Evolutionary conservation across 2,888 invertebrate species (phyloP).

Genomic region (Leptinotarsa rubiginosa): DNA sequence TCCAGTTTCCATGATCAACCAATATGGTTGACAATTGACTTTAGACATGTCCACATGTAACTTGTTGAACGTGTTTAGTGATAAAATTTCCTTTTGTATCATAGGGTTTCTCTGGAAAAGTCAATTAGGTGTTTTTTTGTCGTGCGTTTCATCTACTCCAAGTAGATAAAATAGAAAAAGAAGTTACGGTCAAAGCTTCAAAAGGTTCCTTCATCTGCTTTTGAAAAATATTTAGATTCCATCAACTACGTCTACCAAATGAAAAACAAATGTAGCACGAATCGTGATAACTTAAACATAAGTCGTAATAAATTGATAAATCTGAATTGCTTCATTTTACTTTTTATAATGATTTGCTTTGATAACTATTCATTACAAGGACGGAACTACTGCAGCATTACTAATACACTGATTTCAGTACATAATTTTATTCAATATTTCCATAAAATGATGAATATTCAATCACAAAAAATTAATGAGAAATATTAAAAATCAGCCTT

Average conservation of each 20-base stretch:
- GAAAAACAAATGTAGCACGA: not conserved
- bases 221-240: no score
- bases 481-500: conserved; percentile 17
- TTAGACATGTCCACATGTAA: no score
- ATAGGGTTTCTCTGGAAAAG: no score
- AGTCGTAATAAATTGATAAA: conserved; percentile 5
- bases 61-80: no score
- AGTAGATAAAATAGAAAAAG: no score
- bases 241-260: not conserved
- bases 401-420: conserved; percentile 28
- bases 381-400: conserved; percentile 36
- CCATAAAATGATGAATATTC: conserved; percentile 9
- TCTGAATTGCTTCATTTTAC: conserved; percentile 11
- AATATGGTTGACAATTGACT: no score
- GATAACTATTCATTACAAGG: conserved; percentile 45
- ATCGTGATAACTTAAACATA: not conserved
- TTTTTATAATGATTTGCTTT: conserved; percentile 39
- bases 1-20: no score
- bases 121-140: no score
- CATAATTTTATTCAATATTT: conserved; percentile 17
- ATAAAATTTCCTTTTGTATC: no score
- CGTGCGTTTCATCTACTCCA: no score
- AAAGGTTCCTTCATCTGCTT: no score
- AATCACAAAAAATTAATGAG: conserved; percentile 6
- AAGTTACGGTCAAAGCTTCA: no score